These are phyloP conservation scores for Oreotrochilus melanogaster DNA, from an alignment of 2,113 vertebrate genomes.

Conservation along the genomic window DNA sequence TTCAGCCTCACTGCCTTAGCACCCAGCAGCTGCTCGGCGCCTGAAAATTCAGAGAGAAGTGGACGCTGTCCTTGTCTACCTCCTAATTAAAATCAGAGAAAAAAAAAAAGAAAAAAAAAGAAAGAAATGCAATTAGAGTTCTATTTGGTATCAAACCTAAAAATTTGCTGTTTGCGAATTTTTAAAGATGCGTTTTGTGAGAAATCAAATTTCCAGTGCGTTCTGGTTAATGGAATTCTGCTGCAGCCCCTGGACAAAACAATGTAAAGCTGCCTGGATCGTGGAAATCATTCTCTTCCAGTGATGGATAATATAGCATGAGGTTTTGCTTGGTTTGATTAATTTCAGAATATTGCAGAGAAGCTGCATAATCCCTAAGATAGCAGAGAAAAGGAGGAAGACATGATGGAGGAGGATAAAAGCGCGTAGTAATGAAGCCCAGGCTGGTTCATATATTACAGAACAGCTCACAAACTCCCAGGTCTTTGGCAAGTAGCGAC, in stretches of 20 bases:
- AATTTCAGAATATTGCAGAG: conserved; percentile 83
- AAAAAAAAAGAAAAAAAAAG: background rate
- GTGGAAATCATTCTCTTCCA: conserved; percentile 72
- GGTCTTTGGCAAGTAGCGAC: conserved; percentile 22
- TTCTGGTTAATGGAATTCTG: conserved; percentile 73
- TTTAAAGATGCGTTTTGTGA: conserved; percentile 65
- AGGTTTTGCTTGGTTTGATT: conserved; percentile 82
- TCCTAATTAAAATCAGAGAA: conserved; percentile 66
- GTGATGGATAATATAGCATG: conserved; percentile 78
- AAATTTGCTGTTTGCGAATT: conserved; percentile 36
- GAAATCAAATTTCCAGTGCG: conserved; percentile 53
- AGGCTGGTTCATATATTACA: conserved; percentile 22
- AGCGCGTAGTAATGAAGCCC: conserved; percentile 41
- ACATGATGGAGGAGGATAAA: conserved; percentile 71
- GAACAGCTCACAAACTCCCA: conserved; percentile 8
- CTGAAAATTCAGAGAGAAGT: conserved; percentile 1
- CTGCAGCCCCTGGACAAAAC: conserved; percentile 75
- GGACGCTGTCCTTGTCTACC: conserved; percentile 26
- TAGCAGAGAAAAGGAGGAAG: conserved; percentile 65
- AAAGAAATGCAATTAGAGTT: conserved; percentile 25
- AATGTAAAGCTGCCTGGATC: conserved; percentile 73
- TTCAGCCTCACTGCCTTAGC: background rate
- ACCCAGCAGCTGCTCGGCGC: background rate
- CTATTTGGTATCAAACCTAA: conserved; percentile 13
- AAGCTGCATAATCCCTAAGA: conserved; percentile 82